Conservation (phyloP, 2,888 invertebrate genomes). For the Pantelozetes paolii region DNA sequence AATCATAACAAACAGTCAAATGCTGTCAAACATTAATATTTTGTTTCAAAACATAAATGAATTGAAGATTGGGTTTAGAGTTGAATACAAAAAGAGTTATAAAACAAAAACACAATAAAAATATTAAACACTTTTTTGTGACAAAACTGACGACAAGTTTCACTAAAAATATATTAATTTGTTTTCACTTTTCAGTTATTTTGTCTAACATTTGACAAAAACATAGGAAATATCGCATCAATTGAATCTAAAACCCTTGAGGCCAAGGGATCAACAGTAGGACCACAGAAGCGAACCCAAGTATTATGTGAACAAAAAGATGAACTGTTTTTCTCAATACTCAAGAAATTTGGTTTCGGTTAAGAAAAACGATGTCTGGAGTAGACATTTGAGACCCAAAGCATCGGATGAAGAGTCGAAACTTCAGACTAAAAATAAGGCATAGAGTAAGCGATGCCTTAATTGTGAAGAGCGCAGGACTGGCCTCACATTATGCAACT, state of each 20-base stretch:
- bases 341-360: constrained; percentile 9
- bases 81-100: neutral
- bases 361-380: constrained; percentile 11
- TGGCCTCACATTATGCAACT: constrained; percentile 37
- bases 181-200: neutral
- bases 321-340: constrained; percentile 13
- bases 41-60: neutral
- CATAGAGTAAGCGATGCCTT: constrained; percentile 4
- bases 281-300: constrained; percentile 15
- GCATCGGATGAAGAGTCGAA: constrained; percentile 22
- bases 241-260: constrained; percentile 30
- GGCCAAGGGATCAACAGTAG: constrained; percentile 19
- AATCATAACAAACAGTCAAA: constrained; percentile 46
- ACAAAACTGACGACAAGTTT: neutral
- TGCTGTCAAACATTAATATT: neutral
- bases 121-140: constrained; percentile 8
- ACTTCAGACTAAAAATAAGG: constrained; percentile 2
- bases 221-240: neutral
- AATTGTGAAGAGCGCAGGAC: constrained; percentile 22
- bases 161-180: constrained; percentile 5
- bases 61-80: neutral
- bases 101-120: neutral
- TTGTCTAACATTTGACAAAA: neutral
- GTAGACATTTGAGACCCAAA: neutral
- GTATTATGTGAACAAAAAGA: constrained; percentile 9